phyloP scores from a whole-genome alignment of 2,888 invertebrate genomes.

The Platerodrilus igneus region DNA sequence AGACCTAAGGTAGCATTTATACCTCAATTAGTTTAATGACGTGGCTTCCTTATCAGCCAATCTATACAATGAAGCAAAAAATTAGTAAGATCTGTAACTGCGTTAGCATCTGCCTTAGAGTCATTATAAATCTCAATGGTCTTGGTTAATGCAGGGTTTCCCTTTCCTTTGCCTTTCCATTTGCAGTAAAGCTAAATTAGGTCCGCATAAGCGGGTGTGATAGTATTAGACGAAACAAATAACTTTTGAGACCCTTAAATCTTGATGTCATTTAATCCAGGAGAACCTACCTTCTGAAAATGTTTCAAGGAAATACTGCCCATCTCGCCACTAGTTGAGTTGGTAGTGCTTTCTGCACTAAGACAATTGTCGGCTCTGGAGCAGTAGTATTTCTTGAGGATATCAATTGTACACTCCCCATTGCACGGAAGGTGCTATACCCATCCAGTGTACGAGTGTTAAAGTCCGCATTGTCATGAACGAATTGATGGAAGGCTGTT shows the following conservation, averaged over 20 bases:
- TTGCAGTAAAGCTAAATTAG: slow-evolving; percentile 7
- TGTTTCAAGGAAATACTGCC: slow-evolving; percentile 6
- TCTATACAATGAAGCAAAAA: slow-evolving; percentile 2
- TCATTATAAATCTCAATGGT: too few species aligned
- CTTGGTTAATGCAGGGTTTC: too few species aligned
- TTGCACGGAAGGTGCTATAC: slow-evolving; percentile 7
- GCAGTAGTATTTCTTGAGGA: slow-evolving; percentile 2
- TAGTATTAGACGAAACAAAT: slow-evolving; percentile 9
- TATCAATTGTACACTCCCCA: slow-evolving; percentile 8
- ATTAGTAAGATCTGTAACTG: not conserved
- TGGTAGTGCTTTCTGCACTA: slow-evolving; percentile 1
- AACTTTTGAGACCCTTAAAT: not conserved
- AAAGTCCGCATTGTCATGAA: slow-evolving; percentile 10
- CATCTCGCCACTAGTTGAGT: slow-evolving; percentile 7
- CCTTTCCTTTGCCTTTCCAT: too few species aligned
- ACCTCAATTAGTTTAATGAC: slow-evolving; percentile 6
- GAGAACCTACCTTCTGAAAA: too few species aligned
- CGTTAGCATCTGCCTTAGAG: slow-evolving; percentile 2
- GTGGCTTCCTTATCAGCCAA: slow-evolving; percentile 1
- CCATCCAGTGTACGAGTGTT: slow-evolving; percentile 12
- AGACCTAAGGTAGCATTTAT: slow-evolving; percentile 7
- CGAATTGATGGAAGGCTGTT: slow-evolving; percentile 5
- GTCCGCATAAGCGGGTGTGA: slow-evolving; percentile 5
- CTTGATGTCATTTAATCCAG: too few species aligned
- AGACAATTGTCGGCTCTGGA: slow-evolving; percentile 6